A percentile compares a stretch with the other conserved stretches of the same genome.
phyloP scores from a whole-genome alignment of 30 jellyfish, hydroid and myxozoan genomes.

The Rhopilema esculentum region DNA sequence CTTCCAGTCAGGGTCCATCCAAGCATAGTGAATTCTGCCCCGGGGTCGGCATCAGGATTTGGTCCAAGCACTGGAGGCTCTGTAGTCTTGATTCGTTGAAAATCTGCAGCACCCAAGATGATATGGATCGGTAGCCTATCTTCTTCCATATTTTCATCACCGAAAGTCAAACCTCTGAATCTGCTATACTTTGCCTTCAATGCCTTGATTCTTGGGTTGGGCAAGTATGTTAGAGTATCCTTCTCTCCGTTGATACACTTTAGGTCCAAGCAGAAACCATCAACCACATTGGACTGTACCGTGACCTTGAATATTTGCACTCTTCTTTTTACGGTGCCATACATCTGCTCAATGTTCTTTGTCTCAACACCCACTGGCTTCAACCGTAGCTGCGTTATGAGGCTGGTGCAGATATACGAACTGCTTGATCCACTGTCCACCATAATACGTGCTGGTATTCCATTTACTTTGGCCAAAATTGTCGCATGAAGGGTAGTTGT shows the following conservation, averaged over 20 bases:
- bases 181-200: conserved; percentile 54
- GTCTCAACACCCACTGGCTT: conserved; percentile 8
- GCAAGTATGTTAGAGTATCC: conserved; percentile 39
- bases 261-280: conserved; percentile 32
- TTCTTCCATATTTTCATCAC: conserved; percentile 62
- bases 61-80: conserved; percentile 73
- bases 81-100: conserved; percentile 45
- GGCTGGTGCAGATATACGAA: conserved; percentile 18
- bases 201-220: conserved; percentile 57
- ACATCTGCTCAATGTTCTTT: conserved; percentile 42
- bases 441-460: neutral
- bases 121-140: conserved; percentile 64
- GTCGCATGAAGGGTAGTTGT: conserved; percentile 18
- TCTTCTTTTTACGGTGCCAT: conserved; percentile 51
- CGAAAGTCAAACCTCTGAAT: conserved; percentile 34
- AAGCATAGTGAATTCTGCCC: conserved; percentile 69
- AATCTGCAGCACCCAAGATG: conserved; percentile 69
- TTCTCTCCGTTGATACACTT: conserved; percentile 56
- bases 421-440: conserved; percentile 35
- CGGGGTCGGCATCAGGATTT: conserved; percentile 61
- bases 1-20: conserved; percentile 69
- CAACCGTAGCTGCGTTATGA: neutral
- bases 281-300: conserved; percentile 44
- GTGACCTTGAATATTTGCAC: conserved; percentile 43
- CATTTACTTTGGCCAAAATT: conserved; percentile 11